These are phyloP conservation scores for Rhagologus leucostigma DNA, from an alignment of 2,113 vertebrate species.

Conservation along the genomic window DNA sequence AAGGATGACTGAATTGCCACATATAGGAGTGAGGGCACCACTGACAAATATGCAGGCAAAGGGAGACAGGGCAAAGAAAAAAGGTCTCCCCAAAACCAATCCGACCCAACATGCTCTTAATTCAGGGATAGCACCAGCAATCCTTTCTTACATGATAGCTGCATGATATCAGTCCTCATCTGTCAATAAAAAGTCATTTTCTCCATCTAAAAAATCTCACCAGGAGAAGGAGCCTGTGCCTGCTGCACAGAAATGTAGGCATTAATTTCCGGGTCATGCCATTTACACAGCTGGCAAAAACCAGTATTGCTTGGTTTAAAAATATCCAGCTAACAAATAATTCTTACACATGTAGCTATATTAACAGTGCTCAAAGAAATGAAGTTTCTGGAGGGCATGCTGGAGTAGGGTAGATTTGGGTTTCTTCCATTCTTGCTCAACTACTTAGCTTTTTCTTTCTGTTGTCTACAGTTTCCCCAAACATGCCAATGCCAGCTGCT, in stretches of 20 bases:
- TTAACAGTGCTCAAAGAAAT: background rate
- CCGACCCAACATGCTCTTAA: background rate
- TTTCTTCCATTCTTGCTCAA: background rate
- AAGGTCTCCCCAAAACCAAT: background rate
- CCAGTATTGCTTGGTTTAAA: background rate
- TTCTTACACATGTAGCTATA: background rate
- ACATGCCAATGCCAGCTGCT: background rate
- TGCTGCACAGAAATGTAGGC: background rate
- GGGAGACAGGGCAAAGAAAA: background rate
- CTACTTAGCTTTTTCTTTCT: background rate
- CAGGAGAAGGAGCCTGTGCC: background rate
- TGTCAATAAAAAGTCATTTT: background rate
- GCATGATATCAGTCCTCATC: background rate
- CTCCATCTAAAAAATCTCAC: background rate
- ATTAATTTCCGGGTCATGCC: background rate
- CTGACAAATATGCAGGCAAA: background rate
- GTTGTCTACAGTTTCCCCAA: background rate
- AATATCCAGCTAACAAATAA: background rate
- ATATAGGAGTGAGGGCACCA: background rate
- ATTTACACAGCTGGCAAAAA: background rate
- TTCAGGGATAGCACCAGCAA: slow-evolving; percentile 30
- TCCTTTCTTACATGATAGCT: background rate
- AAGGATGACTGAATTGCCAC: background rate
- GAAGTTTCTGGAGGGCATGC: background rate
- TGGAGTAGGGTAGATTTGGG: background rate